Base-by-base conservation (phyloP, 2,113 vertebrate genomes). In the Limanda limanda region DNA sequence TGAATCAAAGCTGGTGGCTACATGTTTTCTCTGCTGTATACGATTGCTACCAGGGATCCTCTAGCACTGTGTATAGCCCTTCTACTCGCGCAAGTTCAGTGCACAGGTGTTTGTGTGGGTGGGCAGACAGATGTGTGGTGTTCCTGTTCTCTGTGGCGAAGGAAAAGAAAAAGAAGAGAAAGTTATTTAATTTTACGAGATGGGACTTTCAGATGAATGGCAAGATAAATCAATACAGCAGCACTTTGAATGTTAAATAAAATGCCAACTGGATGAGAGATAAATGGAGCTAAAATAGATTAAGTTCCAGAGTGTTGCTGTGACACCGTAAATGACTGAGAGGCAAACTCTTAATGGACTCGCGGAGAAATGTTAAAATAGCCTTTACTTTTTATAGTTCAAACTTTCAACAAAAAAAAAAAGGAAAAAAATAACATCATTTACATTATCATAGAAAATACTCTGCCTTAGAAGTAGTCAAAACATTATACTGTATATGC, bases 31-130 rank as follows among this genome's bases (percentile, higher is more conserved):
- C 75, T 68, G 51, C 64, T 78, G 42, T 82, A 27, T 59, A 67
- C 12, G 65, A 60, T 71, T 78, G 80, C 84, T 85, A 83, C 77
- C 68, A 24, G 63, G 37, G 61, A 31, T 82, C 57, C 71, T 40
- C 74, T 56, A 84, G 80, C 82, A 77, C 76, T 74, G 76, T 85
- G 14, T 72, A 77, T 91, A 92, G 91, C 92, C 92, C 89, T 93
- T 93, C 92, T 79, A 68, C 67, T 82, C 81, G 71, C 86, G 66
- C 68, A 86, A 73, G 81, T 84, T 90, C 64, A 86, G 83, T 80
- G 84, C 87, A 88, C 81, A 78, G 81, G 83, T 79, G 62, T 80
- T 73, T 73, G 61, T 79, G 73, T 79, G 79, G 60, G 67, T 70
- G 74, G 61, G 48, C 75, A 69, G 69, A 74, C 68, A 74, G 59